Conservation (phyloP, 2,113 vertebrate genomes). For the Philantomba maxwellii region DNA sequence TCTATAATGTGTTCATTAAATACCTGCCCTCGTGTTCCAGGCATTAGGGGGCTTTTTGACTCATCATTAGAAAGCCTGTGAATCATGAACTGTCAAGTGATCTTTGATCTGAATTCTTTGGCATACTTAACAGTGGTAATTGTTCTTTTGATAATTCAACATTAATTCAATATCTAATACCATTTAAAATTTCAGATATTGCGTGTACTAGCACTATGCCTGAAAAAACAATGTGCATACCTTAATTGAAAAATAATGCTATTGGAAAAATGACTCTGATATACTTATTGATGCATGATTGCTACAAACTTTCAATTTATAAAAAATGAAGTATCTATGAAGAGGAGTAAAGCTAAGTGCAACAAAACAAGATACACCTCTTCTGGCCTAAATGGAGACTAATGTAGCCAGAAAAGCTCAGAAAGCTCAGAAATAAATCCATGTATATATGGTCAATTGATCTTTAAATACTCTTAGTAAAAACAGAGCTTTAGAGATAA, state of each 20-base stretch:
- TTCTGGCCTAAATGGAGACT: not conserved
- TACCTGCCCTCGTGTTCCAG: not conserved
- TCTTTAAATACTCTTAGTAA: not conserved
- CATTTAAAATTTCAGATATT: not conserved
- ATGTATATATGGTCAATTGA: not conserved
- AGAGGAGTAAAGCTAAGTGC: not conserved
- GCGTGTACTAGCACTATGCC: not conserved
- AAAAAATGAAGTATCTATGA: not conserved
- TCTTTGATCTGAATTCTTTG: not conserved
- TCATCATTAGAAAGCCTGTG: not conserved
- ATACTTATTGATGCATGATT: not conserved
- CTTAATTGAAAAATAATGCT: not conserved
- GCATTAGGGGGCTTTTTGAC: not conserved
- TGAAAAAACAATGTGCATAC: not conserved
- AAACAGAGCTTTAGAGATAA: not conserved
- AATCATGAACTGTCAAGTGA: not conserved
- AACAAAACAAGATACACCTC: not conserved
- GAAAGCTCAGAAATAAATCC: not conserved
- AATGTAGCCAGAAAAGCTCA: not conserved
- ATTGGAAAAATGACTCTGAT: not conserved
- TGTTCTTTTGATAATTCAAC: not conserved
- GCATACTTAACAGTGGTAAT: too few relatives aligned
- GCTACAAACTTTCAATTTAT: not conserved
- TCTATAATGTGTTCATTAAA: not conserved
- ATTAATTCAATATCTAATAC: not conserved